These are phyloP conservation scores for Datnioides undecimradiatus DNA, from an alignment of 2,113 vertebrate species.

Conservation along the genomic window DNA sequence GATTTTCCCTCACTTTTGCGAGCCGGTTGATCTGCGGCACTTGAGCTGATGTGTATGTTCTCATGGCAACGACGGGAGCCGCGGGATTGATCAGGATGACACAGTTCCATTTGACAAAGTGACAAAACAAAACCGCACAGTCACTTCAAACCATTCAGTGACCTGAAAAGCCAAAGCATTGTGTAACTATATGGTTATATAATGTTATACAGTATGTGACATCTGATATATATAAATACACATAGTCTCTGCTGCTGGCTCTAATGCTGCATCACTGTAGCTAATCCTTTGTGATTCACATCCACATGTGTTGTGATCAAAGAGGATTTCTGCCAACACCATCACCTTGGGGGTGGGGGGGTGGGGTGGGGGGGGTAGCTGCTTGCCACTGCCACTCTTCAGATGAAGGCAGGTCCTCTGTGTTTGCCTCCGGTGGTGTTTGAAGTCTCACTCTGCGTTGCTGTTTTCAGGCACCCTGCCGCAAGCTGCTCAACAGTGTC, in stretches of 20 bases:
- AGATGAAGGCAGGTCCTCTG: constrained; percentile 27
- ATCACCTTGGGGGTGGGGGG: constrained; percentile 46
- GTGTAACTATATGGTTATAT: constrained; percentile 74
- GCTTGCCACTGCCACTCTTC: constrained; percentile 31
- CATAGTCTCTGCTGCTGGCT: constrained; percentile 45
- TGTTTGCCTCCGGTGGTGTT: constrained; percentile 35
- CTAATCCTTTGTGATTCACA: constrained; percentile 51
- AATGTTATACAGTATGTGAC: constrained; percentile 65
- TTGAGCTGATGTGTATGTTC: constrained; percentile 1
- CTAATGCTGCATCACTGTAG: constrained; percentile 49
- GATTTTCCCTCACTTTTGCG: constrained; percentile 41
- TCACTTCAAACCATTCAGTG: constrained; percentile 64
- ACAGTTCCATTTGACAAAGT: constrained; percentile 39
- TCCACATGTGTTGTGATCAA: constrained; percentile 43
- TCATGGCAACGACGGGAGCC: neutral
- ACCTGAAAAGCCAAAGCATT: constrained; percentile 73
- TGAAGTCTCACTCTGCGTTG: constrained; percentile 57
- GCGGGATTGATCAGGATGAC: constrained; percentile 6
- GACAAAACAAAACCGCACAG: constrained; percentile 55
- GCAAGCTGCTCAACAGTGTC: constrained; percentile 83
- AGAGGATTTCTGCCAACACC: constrained; percentile 50
- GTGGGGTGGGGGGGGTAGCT: constrained; percentile 20
- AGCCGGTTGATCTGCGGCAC: constrained; percentile 25
- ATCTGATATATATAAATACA: constrained; percentile 51
- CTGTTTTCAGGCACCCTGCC: constrained; percentile 85